Conservation (phyloP, 2,113 vertebrate species). For the Clarias macrocephalus region DNA sequence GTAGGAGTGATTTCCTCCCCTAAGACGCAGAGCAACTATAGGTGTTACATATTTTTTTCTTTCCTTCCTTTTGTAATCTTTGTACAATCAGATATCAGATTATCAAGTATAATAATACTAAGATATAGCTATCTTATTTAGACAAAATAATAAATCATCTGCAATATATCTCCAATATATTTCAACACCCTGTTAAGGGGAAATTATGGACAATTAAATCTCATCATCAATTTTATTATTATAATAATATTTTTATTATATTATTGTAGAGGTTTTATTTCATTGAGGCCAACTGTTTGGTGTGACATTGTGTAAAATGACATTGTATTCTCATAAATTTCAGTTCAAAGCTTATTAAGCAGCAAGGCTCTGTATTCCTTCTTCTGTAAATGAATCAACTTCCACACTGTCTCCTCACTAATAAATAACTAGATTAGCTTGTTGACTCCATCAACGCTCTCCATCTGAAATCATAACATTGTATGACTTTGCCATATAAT, state of each 20-base stretch:
- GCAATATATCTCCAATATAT: constrained; percentile 5
- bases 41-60: neutral
- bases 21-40: too few species aligned
- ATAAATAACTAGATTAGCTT: constrained; percentile 14
- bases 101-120: neutral
- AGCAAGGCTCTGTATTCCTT: neutral
- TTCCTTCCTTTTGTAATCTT: neutral
- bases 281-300: constrained; percentile 42
- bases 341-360: constrained; percentile 50
- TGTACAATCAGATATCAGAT: neutral
- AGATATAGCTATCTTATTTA: neutral
- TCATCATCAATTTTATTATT: too few species aligned
- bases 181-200: neutral
- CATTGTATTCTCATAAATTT: constrained; percentile 50
- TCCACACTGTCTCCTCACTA: constrained; percentile 34
- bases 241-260: too few species aligned
- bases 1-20: too few species aligned
- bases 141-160: neutral
- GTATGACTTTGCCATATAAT: too few species aligned
- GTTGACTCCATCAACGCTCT: too few species aligned
- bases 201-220: neutral
- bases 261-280: constrained; percentile 1
- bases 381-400: constrained; percentile 23
- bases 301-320: constrained; percentile 47
- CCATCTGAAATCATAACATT: too few species aligned